Evolutionary conservation across 2,888 invertebrate genomes (phyloP), one percentile per base, ranked within the genome.

Genomic region (Rosalia funebris): DNA sequence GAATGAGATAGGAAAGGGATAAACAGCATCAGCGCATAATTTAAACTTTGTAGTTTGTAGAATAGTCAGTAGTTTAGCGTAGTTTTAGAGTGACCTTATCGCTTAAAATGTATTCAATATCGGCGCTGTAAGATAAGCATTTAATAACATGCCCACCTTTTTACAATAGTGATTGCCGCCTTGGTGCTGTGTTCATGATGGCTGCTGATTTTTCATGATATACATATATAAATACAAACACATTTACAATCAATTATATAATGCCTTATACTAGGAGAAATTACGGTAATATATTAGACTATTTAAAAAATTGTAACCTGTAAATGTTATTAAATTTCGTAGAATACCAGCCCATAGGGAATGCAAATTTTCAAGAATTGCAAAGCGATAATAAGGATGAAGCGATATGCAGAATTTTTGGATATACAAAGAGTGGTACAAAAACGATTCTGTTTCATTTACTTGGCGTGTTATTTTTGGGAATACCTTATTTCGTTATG

Each of bases 331-430:
- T 25, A 25, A 25, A 25, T 57, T 39, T 73, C 68, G 11, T 58
- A 76, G 84, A 83, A 76, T 86, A 86, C 75, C 84, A 86, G 82
- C 83, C 83, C 75, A 85, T 86, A 66, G 84, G 84, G 45, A 78
- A 82, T 46, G 83, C 83, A 67, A 83, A 83, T 3, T 10, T 3
- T 82, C 86, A 87, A 75, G 77, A 82, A 44, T 77, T 86, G 75
- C 83, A 83, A 68, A 84, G 82, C 74, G 72, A 71, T 32, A 69
- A 71, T 25, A 81, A 82, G 67, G 77, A 78, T 55, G 82, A 83
- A 57, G 82, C 66, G 11, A 50, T 63, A 50, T 71, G 85, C 63
- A 84, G 81, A 72, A 84, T 86, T 68, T 82, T 81, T 68, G 87
- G 87, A 59, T 86, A 83, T 69, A 82, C 81, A 68, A 81, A 82